phyloP scores from a whole-genome alignment of 2,797 vertebrate genomes.

The Lacerta viridis region DNA sequence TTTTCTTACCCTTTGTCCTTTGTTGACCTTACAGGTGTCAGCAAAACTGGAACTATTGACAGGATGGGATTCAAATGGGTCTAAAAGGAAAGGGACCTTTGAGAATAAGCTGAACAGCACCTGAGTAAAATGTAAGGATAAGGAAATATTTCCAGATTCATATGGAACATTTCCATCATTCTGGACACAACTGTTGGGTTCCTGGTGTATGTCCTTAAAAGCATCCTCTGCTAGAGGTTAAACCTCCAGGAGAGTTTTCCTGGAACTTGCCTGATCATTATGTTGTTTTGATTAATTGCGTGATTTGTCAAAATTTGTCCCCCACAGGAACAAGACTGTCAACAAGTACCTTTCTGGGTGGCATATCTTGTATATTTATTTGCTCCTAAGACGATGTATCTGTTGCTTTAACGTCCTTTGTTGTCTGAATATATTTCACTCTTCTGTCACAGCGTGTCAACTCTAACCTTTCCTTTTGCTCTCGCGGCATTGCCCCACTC shows the following conservation, averaged over 20 bases:
- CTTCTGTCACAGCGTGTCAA: slow-evolving; percentile 78
- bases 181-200: neutral
- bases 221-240: neutral
- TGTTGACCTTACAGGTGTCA: slow-evolving; percentile 16
- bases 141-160: slow-evolving; percentile 48
- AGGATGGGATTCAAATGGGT: slow-evolving; percentile 48
- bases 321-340: slow-evolving; percentile 13
- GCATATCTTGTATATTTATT: neutral
- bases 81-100: slow-evolving; percentile 29
- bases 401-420: slow-evolving; percentile 77
- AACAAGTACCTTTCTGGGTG: slow-evolving; percentile 25
- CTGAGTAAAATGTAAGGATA: slow-evolving; percentile 55
- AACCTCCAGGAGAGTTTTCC: neutral
- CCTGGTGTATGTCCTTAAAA: neutral
- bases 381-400: slow-evolving; percentile 50
- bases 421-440: slow-evolving; percentile 75
- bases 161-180: slow-evolving; percentile 42
- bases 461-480: slow-evolving; percentile 61
- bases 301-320: slow-evolving; percentile 3
- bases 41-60: slow-evolving; percentile 46
- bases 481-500: slow-evolving; percentile 67
- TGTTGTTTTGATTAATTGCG: slow-evolving; percentile 17
- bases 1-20: slow-evolving; percentile 7
- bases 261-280: neutral
- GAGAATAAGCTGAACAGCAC: slow-evolving; percentile 43